Percentiles rank a stretch among this genome's conserved stretches.
These are phyloP conservation scores for Aethes cnicana DNA, from an alignment of 2,888 invertebrate species.

Conservation along the genomic window DNA sequence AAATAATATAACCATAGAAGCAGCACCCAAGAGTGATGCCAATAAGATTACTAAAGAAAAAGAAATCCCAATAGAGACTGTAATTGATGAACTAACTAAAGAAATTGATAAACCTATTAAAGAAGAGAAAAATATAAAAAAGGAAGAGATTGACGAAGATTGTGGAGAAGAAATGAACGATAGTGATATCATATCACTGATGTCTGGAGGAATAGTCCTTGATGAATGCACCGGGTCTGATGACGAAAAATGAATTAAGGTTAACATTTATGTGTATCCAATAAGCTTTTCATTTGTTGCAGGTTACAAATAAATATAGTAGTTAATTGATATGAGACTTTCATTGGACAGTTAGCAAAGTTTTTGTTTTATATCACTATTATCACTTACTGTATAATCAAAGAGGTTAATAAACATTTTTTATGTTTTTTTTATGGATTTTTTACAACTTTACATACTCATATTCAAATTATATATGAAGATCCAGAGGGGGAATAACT, in stretches of 20 bases:
- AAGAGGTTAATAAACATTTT: no score
- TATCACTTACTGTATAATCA: no score
- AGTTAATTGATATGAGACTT: no score
- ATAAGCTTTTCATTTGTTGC: neutral
- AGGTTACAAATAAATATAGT: no score
- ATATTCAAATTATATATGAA: no score
- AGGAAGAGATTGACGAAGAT: constrained; percentile 31
- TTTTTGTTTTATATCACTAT: no score
- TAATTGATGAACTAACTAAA: neutral
- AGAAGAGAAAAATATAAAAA: neutral
- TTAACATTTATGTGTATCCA: no score
- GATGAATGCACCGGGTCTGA: constrained; percentile 70
- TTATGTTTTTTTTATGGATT: no score
- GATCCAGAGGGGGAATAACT: no score
- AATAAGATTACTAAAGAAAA: neutral
- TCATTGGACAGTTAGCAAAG: no score
- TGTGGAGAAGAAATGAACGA: constrained; percentile 65
- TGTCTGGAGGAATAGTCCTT: constrained; percentile 63
- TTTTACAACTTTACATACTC: no score
- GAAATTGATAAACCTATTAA: neutral
- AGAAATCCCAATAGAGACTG: neutral
- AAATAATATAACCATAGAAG: constrained; percentile 4
- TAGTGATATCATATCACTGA: constrained; percentile 61
- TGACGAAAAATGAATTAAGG: constrained; percentile 46
- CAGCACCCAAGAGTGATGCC: neutral